These are phyloP conservation scores for Paracanthobrama guichenoti DNA, from an alignment of 2,113 vertebrate genomes.

Conservation along the genomic window DNA sequence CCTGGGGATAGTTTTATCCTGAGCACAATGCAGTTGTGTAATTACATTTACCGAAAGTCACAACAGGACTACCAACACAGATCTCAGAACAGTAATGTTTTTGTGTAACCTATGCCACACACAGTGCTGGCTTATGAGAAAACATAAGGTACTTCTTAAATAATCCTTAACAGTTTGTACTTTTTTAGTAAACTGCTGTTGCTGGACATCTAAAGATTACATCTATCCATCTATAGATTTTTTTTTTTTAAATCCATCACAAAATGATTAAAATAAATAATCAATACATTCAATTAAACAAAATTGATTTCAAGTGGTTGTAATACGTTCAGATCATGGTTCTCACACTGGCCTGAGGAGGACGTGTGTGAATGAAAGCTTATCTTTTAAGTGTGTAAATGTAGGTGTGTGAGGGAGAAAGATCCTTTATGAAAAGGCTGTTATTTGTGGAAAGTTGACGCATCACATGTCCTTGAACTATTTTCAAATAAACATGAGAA, in stretches of 20 bases:
- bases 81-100: neutral
- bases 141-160: neutral
- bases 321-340: neutral
- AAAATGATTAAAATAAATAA: neutral
- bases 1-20: conserved; percentile 1
- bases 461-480: neutral
- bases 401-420: neutral
- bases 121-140: neutral
- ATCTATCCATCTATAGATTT: too few relatives aligned
- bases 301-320: neutral
- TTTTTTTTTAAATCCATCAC: neutral
- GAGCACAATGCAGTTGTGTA: conserved; percentile 15
- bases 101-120: neutral
- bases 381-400: conserved; percentile 26
- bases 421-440: neutral
- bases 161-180: neutral
- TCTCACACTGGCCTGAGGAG: neutral
- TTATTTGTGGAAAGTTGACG: neutral
- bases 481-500: neutral
- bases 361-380: neutral
- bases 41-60: conserved; percentile 18
- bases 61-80: neutral
- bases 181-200: neutral
- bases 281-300: neutral
- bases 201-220: neutral